Percentiles rank a stretch among this genome's conserved stretches.
Evolutionary conservation across 37 sponge, comb jelly and placozoan species (phyloP).

Genomic region (Beroe forskalii): DNA sequence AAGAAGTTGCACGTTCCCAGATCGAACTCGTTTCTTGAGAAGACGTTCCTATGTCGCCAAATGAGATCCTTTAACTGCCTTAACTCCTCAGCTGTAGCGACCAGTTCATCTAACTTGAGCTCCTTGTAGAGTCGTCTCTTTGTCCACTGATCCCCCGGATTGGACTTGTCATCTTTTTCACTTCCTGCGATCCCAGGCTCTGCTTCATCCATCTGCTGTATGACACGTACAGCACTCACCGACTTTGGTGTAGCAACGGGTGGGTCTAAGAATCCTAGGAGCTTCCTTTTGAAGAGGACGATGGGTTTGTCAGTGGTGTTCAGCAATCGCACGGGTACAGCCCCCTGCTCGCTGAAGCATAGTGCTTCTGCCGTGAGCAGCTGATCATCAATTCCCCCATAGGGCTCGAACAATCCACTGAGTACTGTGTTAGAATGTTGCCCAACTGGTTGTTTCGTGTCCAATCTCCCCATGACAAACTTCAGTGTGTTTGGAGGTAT

Average conservation of each 20-base stretch:
- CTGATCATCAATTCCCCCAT: neutral
- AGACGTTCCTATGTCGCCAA: neutral
- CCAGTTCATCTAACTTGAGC: neutral
- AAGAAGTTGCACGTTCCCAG: slow-evolving; percentile 15
- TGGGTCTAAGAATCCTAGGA: slow-evolving; percentile 7
- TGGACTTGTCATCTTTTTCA: neutral
- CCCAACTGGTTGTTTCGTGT: neutral
- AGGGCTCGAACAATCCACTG: slow-evolving; percentile 4
- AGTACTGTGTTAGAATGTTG: neutral
- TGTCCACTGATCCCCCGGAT: neutral
- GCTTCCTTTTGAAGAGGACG: slow-evolving; percentile 5
- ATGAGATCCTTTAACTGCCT: neutral
- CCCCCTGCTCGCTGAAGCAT: neutral
- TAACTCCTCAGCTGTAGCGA: neutral
- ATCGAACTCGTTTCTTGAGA: slow-evolving; percentile 18
- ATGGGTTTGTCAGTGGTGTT: neutral
- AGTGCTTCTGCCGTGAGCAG: slow-evolving; percentile 18
- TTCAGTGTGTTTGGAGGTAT: neutral
- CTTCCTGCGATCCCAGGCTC: neutral
- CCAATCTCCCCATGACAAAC: neutral
- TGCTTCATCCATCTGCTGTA: neutral
- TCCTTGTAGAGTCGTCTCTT: neutral
- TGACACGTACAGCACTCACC: neutral
- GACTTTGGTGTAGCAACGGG: neutral
- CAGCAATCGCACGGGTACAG: neutral